Evolutionary conservation across 2,113 vertebrate genomes (phyloP).

Genomic region (Porphyrio hochstetteri): DNA sequence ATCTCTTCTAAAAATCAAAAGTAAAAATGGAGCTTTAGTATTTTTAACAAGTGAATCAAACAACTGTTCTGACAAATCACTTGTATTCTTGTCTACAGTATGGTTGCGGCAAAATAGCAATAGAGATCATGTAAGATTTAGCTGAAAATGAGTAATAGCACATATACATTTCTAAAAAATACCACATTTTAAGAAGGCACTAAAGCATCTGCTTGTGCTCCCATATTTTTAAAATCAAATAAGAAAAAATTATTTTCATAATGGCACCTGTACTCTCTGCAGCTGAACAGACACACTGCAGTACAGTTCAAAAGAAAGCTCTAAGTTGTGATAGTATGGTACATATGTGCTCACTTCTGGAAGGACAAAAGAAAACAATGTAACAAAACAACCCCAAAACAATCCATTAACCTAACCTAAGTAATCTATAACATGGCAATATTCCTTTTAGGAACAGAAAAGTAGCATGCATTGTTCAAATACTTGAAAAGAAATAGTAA

Average conservation of each 20-base stretch:
- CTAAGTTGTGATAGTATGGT: conserved; percentile 47
- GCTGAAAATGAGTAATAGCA: conserved; percentile 51
- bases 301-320: conserved; percentile 62
- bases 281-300: conserved; percentile 70
- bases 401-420: conserved; percentile 59
- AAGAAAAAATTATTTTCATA: conserved; percentile 40
- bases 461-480: conserved; percentile 74
- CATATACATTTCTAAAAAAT: conserved; percentile 71
- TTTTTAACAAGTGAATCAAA: conserved; percentile 30
- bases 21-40: conserved; percentile 33
- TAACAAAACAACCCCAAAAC: conserved; percentile 35
- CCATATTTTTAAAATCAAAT: conserved; percentile 48
- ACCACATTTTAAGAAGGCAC: conserved; percentile 79
- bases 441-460: conserved; percentile 57
- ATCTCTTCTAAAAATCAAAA: conserved; percentile 34
- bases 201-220: conserved; percentile 83
- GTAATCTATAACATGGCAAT: conserved; percentile 48
- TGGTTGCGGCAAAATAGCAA: conserved; percentile 45
- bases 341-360: conserved; percentile 61
- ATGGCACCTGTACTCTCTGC: conserved; percentile 69
- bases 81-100: conserved; percentile 53
- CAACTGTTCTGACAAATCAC: conserved; percentile 24
- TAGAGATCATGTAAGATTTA: conserved; percentile 29
- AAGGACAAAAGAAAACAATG: conserved; percentile 18
- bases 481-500: conserved; percentile 65